Conservation (phyloP, 1,140 invertebrate genomes). For the Bactericera cockerelli region DNA sequence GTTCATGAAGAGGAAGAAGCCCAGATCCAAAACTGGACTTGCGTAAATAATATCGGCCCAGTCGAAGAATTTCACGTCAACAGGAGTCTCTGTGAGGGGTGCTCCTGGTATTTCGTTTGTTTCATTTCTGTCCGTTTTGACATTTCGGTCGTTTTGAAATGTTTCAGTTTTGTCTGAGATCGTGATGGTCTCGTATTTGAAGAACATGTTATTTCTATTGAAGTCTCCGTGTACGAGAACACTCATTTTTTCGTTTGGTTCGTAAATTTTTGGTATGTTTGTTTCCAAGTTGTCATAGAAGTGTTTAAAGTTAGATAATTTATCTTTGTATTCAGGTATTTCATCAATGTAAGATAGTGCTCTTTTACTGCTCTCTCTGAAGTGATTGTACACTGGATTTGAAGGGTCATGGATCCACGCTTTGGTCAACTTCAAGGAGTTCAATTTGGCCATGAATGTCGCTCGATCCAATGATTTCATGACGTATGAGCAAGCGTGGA, state of each 20-base stretch:
- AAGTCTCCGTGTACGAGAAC: constrained; percentile 38
- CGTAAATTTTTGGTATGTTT: not conserved
- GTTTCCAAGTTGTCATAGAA: not conserved
- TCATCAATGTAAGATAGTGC: not conserved
- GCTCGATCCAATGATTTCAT: not conserved
- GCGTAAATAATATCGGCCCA: constrained; percentile 27
- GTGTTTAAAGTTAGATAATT: not conserved
- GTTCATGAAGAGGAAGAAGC: constrained; percentile 30
- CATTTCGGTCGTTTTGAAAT: not conserved
- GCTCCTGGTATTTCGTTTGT: no score
- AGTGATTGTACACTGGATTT: not conserved
- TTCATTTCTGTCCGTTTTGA: constrained; percentile 12
- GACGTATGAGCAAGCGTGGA: constrained; percentile 9
- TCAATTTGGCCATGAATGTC: not conserved
- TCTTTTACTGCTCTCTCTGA: not conserved
- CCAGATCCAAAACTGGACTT: constrained; percentile 29
- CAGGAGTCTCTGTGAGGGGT: constrained; percentile 7
- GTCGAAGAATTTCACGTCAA: constrained; percentile 29
- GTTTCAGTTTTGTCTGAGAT: no score
- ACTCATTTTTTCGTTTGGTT: constrained; percentile 27
- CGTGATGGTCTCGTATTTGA: constrained; percentile 23
- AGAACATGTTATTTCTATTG: constrained; percentile 39
- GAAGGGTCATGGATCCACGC: not conserved
- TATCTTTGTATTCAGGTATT: not conserved
- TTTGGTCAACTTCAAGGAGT: not conserved